Evolutionary conservation across 1,140 invertebrate species (phyloP).

Genomic region (Holcopasites calliopsidis): DNA sequence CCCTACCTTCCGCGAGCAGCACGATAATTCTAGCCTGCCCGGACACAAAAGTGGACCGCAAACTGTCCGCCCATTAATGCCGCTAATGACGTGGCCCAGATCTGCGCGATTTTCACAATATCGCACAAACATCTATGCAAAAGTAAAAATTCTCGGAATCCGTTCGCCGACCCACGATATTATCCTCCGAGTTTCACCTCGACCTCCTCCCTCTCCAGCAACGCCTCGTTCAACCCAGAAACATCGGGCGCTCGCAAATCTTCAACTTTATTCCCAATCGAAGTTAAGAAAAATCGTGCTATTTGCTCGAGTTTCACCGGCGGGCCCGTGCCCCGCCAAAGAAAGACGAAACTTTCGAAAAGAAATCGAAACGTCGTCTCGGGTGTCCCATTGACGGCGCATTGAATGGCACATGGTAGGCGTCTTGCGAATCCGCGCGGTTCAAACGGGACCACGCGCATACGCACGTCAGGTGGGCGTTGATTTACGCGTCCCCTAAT

Average conservation of each 20-base stretch:
- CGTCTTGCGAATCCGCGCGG: conserved; percentile 13
- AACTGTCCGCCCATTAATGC: conserved; percentile 47
- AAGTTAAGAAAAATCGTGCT: background rate
- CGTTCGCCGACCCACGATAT: conserved; percentile 20
- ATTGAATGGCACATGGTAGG: conserved; percentile 14
- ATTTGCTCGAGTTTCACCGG: background rate
- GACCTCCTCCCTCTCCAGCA: background rate
- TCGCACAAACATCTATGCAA: too few relatives aligned
- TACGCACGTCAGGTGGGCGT: conserved; percentile 2
- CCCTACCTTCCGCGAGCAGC: conserved; percentile 41
- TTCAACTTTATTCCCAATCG: conserved; percentile 1
- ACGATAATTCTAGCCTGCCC: conserved; percentile 60
- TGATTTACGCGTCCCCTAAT: conserved; percentile 54
- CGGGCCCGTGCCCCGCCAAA: too few relatives aligned
- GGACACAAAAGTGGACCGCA: conserved; percentile 40
- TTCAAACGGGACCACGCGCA: conserved; percentile 16
- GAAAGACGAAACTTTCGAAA: background rate
- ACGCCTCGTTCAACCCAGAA: conserved; percentile 10
- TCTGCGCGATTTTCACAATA: conserved; percentile 55
- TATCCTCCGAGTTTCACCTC: conserved; percentile 4
- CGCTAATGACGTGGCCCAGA: conserved; percentile 49
- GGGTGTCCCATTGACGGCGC: background rate
- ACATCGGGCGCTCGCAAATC: conserved; percentile 15
- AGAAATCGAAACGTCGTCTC: conserved; percentile 7
- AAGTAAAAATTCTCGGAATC: too few relatives aligned